Evolutionary conservation across 2,113 vertebrate species (phyloP), one percentile per base, ranked within the genome.

Genomic region (Dipodomys ordii): DNA sequence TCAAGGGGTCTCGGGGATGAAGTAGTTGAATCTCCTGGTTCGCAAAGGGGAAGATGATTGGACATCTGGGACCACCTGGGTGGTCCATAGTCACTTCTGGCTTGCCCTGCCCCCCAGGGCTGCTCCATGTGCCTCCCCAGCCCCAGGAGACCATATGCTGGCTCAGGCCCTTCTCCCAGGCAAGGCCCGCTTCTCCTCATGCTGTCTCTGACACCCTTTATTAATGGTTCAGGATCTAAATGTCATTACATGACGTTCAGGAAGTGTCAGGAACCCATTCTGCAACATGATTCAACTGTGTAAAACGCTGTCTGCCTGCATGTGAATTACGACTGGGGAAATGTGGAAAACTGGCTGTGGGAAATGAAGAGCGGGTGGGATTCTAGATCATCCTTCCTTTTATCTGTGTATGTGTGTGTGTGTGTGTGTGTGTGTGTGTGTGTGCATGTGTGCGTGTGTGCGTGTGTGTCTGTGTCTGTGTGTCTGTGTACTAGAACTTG

Each of bases 241-340:
- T 7, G 72, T n/a, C 20, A 62, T 18, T 62, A 28, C 2, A 0
- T 4, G 30, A 60, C 4, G 7, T 20, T 28, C 27, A 64, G 25
- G 23, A 46, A 60, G 73, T 7, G 23, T 39, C 8, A 9, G 72
- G 49, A 39, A 5, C 39, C 73, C 57, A 49, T 19, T 11, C 62
- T 27, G 4, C 8, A 3, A 4, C 11, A 6, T 2, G 25, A 23
- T 28, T 16, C 27, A 49, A 0, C 30, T 28, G 23, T 62, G 8
- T 3, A 10, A 8, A 30, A 30, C 7, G 7, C 57, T 0, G 25
- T 27, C 68, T 82, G n/a, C 4, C 68, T 82, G n/a, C 4, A 0
- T 44, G 27, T 44, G 71, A 73, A 13, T n/a, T 13, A 32, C 62
- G 53, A 39, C 44, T 12, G 18, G 20, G 20, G 46, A 90, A 32